phyloP scores from a whole-genome alignment of 2,888 invertebrate genomes.

The Ophioninae sp. region DNA sequence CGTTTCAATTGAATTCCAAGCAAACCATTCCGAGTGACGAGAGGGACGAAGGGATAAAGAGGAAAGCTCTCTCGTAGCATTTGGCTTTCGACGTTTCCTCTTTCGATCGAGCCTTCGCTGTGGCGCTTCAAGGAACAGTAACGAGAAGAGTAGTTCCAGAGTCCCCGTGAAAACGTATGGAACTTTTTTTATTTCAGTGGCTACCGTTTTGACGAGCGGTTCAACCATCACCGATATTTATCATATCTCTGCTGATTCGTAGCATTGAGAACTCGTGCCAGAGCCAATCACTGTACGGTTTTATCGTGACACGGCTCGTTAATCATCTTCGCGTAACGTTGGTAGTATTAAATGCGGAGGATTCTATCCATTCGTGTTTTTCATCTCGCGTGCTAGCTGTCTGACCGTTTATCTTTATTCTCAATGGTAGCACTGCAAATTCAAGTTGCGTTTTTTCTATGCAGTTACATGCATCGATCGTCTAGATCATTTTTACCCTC shows the following conservation, averaged over 20 bases:
- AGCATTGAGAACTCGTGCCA: background rate
- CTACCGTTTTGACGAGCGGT: background rate
- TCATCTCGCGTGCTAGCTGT: background rate
- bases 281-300: background rate
- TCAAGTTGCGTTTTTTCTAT: no score
- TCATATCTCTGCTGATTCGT: background rate
- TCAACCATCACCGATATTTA: background rate
- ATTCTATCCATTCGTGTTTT: background rate
- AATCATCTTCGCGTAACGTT: background rate
- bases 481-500: no score
- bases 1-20: slow-evolving; percentile 72
- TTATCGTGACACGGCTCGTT: background rate
- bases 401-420: background rate
- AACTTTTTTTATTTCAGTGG: background rate
- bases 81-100: slow-evolving; percentile 2
- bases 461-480: no score
- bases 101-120: background rate
- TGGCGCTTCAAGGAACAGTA: background rate
- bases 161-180: background rate
- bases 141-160: background rate
- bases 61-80: background rate
- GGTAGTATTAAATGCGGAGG: background rate
- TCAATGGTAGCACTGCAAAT: background rate
- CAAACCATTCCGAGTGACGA: slow-evolving; percentile 16
- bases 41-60: background rate